Percentiles rank a stretch among this genome's conserved stretches.
phyloP scores from a whole-genome alignment of 1,140 invertebrate species.

The Thalassaphorura encarpata region DNA sequence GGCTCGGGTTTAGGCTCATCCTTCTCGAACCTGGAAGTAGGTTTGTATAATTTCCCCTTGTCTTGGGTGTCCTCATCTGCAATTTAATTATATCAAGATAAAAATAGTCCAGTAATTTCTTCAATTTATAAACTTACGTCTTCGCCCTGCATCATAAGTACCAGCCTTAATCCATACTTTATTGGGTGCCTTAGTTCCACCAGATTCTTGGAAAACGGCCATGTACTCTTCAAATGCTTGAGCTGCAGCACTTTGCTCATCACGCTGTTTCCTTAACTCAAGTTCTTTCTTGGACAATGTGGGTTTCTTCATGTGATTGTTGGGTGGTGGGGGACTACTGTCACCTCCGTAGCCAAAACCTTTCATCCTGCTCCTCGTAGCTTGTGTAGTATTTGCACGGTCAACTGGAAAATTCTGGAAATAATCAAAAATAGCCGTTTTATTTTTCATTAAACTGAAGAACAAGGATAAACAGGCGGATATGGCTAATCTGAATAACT shows the following conservation, averaged over 20 bases:
- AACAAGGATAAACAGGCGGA: too few relatives aligned
- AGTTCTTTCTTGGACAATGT: conserved; percentile 59
- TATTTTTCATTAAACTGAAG: too few relatives aligned
- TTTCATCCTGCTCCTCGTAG: too few relatives aligned
- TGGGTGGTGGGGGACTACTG: too few relatives aligned
- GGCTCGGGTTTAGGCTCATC: conserved; percentile 30
- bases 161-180: conserved; percentile 97
- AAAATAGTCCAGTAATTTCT: conserved; percentile 20
- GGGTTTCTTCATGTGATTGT: too few relatives aligned
- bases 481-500: too few relatives aligned
- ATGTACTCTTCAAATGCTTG: conserved; percentile 94
- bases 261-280: conserved; percentile 77
- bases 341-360: too few relatives aligned
- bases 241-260: conserved; percentile 58
- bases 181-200: conserved; percentile 54
- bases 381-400: too few relatives aligned
- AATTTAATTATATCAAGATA: conserved; percentile 30
- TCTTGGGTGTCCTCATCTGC: conserved; percentile 76
- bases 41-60: conserved; percentile 88
- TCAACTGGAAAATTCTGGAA: too few relatives aligned
- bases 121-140: conserved; percentile 53
- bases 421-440: too few relatives aligned
- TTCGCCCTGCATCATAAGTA: conserved; percentile 86
- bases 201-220: conserved; percentile 86
- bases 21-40: conserved; percentile 62